These are phyloP conservation scores for Antheraea yamamai DNA, from an alignment of 2,888 invertebrate genomes.

Conservation along the genomic window DNA sequence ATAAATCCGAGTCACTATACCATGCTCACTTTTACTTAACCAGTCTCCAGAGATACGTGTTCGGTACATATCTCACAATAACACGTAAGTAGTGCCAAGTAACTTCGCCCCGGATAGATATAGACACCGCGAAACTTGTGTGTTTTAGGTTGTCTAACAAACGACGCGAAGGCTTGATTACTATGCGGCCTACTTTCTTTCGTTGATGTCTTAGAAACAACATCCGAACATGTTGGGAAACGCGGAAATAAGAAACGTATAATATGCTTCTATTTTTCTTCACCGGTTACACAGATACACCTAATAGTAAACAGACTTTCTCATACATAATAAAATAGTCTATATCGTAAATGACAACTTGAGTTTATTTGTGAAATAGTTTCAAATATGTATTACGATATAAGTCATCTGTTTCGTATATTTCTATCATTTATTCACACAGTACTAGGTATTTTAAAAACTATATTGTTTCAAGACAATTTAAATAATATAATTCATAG, in stretches of 20 bases:
- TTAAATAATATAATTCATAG: not conserved
- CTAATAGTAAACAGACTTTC: not conserved
- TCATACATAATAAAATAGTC: not conserved
- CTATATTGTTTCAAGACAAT: not conserved
- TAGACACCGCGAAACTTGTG: conserved; percentile 1
- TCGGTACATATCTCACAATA: conserved; percentile 29
- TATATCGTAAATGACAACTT: not conserved
- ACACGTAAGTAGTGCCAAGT: conserved; percentile 30
- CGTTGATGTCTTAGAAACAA: conserved; percentile 21
- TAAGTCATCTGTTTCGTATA: not conserved
- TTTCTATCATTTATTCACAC: not conserved
- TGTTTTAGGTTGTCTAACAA: conserved; percentile 10
- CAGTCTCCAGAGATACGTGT: not conserved
- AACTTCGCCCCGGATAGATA: conserved; percentile 32
- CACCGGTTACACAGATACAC: not conserved
- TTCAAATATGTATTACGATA: not conserved
- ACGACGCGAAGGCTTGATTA: conserved; percentile 14
- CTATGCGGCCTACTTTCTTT: conserved; percentile 30
- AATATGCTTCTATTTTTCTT: not conserved
- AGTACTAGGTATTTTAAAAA: not conserved
- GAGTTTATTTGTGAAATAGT: not conserved
- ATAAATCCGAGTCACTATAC: not conserved
- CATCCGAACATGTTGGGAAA: not conserved
- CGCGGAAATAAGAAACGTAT: not conserved
- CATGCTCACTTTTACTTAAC: not conserved